Evolutionary conservation across 2,888 invertebrate genomes (phyloP).

Genomic region (Exocentrus adspersus): DNA sequence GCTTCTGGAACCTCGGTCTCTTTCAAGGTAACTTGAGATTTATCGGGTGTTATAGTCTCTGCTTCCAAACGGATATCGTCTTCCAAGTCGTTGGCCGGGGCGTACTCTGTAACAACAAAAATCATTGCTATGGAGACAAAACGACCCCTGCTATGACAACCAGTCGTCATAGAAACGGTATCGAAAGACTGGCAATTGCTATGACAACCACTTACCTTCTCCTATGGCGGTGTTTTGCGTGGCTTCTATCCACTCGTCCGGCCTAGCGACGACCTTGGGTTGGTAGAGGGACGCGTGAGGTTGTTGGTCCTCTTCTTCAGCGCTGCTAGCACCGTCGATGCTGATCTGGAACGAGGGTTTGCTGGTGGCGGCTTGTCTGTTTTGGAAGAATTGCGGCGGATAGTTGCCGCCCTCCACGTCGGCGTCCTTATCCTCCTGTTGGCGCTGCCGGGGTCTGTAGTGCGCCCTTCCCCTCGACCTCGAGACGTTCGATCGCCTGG

Average conservation of each 20-base stretch:
- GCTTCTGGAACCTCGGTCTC: constrained; percentile 2
- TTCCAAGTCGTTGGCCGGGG: constrained; percentile 17
- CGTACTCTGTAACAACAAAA: constrained; percentile 10
- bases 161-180: too few relatives aligned
- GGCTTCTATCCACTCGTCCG: constrained; percentile 56
- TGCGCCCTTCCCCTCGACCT: constrained; percentile 65
- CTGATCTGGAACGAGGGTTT: constrained; percentile 61
- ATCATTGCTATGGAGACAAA: too few relatives aligned
- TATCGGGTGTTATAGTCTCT: neutral
- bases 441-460: constrained; percentile 63
- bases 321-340: constrained; percentile 50
- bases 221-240: constrained; percentile 43
- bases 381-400: constrained; percentile 56
- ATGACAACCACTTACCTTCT: constrained; percentile 31
- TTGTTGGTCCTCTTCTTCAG: constrained; percentile 66
- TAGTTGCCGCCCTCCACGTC: constrained; percentile 66
- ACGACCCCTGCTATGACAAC: too few relatives aligned
- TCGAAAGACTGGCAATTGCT: too few relatives aligned
- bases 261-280: constrained; percentile 62
- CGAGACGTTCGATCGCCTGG: constrained; percentile 41
- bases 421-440: constrained; percentile 52
- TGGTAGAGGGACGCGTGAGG: constrained; percentile 67
- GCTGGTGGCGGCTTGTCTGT: constrained; percentile 41
- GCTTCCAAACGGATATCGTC: neutral
- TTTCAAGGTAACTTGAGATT: constrained; percentile 2